Base-by-base conservation (phyloP, 2,888 invertebrate species). In the Agriopis marginaria region DNA sequence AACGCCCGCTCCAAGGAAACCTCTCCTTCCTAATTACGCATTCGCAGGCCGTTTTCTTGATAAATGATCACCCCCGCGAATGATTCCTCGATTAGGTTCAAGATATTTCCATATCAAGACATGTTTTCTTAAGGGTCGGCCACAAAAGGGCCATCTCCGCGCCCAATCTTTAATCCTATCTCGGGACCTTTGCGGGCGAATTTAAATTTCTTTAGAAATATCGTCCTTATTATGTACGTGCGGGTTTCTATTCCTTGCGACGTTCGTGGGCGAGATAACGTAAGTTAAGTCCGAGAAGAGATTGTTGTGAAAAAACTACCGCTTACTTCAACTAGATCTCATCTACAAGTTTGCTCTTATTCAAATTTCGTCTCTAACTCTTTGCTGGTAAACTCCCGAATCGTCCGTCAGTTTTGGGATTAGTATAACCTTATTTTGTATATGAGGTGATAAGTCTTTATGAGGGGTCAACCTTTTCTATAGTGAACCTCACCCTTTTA, bases 131-230 rank as follows among this genome's bases (percentile, higher is more conserved):
- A 92, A 94, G 93, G 93, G 94, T 92, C 91, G 89, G 78, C 92
- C 92, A 93, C 93, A 93, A 94, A 90, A 94, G 92, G 92, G 91
- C 93, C 93, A 93, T 94, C 94, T 93, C 89, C 85, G 85, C 89
- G 86, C 90, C 93, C 93, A 93, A 94, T 94, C 94, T 94, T 93
- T 94, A 94, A 94, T 94, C 94, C 94, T 94, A 94, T 94, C 94
- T 94, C 87, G 92, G 87, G 92, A 93, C 94, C 94, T 93, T 94
- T 94, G 94, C 93, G 92, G 91, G 93, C 91, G 85, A 94, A 94
- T 94, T 94, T 93, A 94, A 94, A 94, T 94, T 94, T 94, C 94
- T 94, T 94, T 94, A 93, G 94, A 94, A 94, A 94, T 94, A 94
- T 94, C 93, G 92, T 89, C 90, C 89, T 93, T 93, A 93, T 93